Conservation (phyloP, 2,113 vertebrate species). For the human (Homo sapiens) region GRCh38 chr5:2720001-2720500, state of each 20-base stretch:
- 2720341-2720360: neutral
- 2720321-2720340: neutral
- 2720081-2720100: accelerated
- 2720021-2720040: too few species aligned
- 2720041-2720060: too few species aligned
- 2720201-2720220: accelerated
- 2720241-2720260: accelerated
- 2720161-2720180: neutral
- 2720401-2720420: accelerated
- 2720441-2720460: too few species aligned
- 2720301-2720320: accelerated
- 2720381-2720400: accelerated
- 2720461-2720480: too few species aligned
- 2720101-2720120: neutral
- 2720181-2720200: accelerated
- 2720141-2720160: neutral
- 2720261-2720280: accelerated
- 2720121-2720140: neutral
- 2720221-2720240: accelerated
- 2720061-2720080: neutral
- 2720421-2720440: neutral
- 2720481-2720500: accelerated
- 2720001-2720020: neutral
- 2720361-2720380: neutral
- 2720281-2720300: accelerated